These are phyloP conservation scores for Blastobasis adustella DNA, from an alignment of 2,888 invertebrate genomes.

Conservation along the genomic window DNA sequence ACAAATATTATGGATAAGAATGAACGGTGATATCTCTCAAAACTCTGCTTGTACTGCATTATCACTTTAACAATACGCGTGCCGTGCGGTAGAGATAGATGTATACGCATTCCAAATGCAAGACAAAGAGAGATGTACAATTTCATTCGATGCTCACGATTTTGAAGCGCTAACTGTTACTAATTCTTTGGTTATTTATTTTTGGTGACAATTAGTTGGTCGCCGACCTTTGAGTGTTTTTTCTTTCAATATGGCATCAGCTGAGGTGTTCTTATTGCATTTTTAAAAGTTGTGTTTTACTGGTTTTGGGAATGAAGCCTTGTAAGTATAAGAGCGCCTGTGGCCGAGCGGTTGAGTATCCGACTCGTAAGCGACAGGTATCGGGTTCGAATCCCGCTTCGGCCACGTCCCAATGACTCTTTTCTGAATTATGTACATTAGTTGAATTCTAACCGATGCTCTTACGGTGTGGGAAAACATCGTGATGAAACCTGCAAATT, in stretches of 20 bases:
- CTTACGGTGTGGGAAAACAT: too few relatives aligned
- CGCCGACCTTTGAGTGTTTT: slow-evolving; percentile 19
- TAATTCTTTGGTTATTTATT: slow-evolving; percentile 29
- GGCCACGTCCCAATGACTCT: too few relatives aligned
- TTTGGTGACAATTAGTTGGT: slow-evolving; percentile 29
- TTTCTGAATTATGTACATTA: too few relatives aligned
- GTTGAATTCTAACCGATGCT: too few relatives aligned
- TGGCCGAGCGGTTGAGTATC: too few relatives aligned
- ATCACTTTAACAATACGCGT: slow-evolving; percentile 18
- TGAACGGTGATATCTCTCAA: background rate
- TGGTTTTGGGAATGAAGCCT: too few relatives aligned
- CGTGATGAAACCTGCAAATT: too few relatives aligned
- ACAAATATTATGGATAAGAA: background rate
- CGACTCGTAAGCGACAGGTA: too few relatives aligned
- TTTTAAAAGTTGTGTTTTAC: too few relatives aligned
- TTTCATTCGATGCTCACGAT: slow-evolving; percentile 17
- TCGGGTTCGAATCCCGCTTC: too few relatives aligned
- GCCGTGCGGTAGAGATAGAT: slow-evolving; percentile 18
- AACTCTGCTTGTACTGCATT: background rate
- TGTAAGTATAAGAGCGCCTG: too few relatives aligned
- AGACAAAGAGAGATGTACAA: slow-evolving; percentile 16
- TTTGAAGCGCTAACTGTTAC: slow-evolving; percentile 23
- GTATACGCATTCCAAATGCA: background rate
- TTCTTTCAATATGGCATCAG: background rate
- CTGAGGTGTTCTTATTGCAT: too few relatives aligned